A percentile compares a stretch with the other conserved stretches of the same genome.
Evolutionary conservation across 2,113 vertebrate genomes (phyloP).

Genomic region (Albula glossodonta): DNA sequence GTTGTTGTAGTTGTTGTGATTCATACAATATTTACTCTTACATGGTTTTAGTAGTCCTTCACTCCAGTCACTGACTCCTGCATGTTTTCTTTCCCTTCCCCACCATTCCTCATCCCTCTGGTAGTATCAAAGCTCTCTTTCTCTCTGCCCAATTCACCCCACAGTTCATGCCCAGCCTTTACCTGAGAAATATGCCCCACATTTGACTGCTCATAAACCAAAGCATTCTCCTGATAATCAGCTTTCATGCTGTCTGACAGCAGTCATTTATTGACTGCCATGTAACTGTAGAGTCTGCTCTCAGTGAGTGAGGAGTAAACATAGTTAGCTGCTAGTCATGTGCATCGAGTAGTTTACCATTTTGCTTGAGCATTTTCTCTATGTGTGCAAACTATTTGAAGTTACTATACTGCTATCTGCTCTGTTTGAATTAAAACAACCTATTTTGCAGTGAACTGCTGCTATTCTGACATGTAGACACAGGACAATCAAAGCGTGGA

Average conservation of each 20-base stretch:
- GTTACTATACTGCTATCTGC: too few relatives aligned
- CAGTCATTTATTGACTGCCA: conserved; percentile 10
- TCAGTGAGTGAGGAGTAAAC: conserved; percentile 9
- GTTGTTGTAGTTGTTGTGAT: background rate
- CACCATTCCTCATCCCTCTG: background rate
- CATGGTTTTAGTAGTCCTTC: background rate
- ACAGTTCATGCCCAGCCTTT: background rate
- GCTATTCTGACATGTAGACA: background rate
- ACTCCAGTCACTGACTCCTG: background rate
- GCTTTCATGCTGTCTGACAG: background rate
- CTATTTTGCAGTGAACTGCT: background rate
- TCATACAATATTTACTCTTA: background rate
- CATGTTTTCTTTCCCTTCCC: background rate
- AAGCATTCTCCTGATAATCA: background rate
- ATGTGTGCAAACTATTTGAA: too few relatives aligned
- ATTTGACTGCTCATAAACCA: background rate
- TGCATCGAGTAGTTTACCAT: background rate
- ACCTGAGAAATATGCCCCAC: background rate
- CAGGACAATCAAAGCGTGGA: background rate
- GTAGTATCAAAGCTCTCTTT: background rate
- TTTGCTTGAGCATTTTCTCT: background rate
- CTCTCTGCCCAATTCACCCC: background rate
- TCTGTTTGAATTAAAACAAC: too few relatives aligned
- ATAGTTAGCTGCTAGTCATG: conserved; percentile 13
- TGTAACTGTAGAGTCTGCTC: background rate